phyloP scores from a whole-genome alignment of 2,113 vertebrate species.

The Nanger granti region DNA sequence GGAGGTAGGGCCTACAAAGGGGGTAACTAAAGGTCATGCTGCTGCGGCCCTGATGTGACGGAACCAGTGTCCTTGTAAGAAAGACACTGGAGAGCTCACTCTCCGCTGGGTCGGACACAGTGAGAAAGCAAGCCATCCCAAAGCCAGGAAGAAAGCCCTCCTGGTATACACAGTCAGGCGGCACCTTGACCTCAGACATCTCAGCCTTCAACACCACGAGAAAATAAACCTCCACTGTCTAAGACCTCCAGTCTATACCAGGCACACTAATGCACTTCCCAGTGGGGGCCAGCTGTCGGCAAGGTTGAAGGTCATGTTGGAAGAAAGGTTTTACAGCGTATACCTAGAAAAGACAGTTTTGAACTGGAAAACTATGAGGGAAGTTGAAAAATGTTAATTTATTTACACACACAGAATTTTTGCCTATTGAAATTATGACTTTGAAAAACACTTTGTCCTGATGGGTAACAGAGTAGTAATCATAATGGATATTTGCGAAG shows the following conservation, averaged over 20 bases:
- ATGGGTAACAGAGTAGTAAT: neutral
- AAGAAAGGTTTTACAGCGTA: neutral
- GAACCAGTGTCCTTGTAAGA: neutral
- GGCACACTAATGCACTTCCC: neutral
- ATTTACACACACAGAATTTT: neutral
- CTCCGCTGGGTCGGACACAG: neutral
- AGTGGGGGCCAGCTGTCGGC: neutral
- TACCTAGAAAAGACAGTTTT: neutral
- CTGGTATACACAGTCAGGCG: accelerated
- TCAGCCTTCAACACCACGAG: neutral
- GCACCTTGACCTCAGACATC: neutral
- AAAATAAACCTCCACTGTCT: neutral
- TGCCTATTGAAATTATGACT: neutral
- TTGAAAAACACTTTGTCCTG: neutral
- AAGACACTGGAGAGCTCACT: neutral
- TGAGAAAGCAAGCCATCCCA: neutral
- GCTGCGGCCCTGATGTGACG: neutral
- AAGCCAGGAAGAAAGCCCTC: neutral
- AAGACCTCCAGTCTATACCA: neutral
- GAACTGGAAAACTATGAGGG: neutral
- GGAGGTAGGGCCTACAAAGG: neutral
- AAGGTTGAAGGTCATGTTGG: neutral
- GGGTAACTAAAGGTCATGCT: neutral
- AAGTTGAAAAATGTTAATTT: neutral
- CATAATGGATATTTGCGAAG: neutral